A percentile compares a stretch with the other conserved stretches of the same genome.
These are phyloP conservation scores for Drosophila atroscutellata DNA, from an alignment of 2,888 invertebrate species.

Conservation along the genomic window DNA sequence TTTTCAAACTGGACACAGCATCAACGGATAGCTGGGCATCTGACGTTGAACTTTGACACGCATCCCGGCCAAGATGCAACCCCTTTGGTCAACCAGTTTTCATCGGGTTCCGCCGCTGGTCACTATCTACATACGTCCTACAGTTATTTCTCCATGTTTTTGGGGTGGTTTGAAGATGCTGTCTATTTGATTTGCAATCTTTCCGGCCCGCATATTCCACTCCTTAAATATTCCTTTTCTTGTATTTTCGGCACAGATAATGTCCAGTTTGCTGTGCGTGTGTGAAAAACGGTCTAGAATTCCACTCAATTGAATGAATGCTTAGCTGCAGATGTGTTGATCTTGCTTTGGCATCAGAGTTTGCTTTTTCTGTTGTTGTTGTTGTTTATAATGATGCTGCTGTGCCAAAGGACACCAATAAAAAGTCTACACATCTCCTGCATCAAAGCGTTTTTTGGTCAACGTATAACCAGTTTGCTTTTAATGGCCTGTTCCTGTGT, in stretches of 20 bases:
- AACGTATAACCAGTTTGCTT: constrained; percentile 41
- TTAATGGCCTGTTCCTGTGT: constrained; percentile 16
- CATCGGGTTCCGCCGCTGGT: constrained; percentile 51
- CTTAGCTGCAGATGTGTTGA: constrained; percentile 39
- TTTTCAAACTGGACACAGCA: constrained; percentile 77
- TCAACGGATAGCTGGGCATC: constrained; percentile 44
- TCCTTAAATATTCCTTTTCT: constrained; percentile 14
- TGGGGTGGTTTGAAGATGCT: constrained; percentile 60
- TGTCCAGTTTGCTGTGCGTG: constrained; percentile 69
- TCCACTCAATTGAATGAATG: constrained; percentile 19
- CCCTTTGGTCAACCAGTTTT: constrained; percentile 67
- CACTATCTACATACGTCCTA: constrained; percentile 27
- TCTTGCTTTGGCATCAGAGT: constrained; percentile 21
- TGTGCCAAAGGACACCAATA: constrained; percentile 77
- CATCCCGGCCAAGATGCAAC: constrained; percentile 73
- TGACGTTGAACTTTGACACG: constrained; percentile 73
- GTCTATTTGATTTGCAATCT: constrained; percentile 62
- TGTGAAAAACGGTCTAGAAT: constrained; percentile 27
- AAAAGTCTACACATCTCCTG: constrained; percentile 68
- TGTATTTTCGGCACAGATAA: constrained; percentile 69
- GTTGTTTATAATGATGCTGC: constrained; percentile 41
- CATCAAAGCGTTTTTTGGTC: constrained; percentile 13
- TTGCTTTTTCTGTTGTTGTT: constrained; percentile 9
- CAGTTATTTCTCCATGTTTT: constrained; percentile 13
- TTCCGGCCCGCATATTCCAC: constrained; percentile 63